phyloP scores from a whole-genome alignment of 2,888 invertebrate genomes.

The Drepanosiphum platanoidis region DNA sequence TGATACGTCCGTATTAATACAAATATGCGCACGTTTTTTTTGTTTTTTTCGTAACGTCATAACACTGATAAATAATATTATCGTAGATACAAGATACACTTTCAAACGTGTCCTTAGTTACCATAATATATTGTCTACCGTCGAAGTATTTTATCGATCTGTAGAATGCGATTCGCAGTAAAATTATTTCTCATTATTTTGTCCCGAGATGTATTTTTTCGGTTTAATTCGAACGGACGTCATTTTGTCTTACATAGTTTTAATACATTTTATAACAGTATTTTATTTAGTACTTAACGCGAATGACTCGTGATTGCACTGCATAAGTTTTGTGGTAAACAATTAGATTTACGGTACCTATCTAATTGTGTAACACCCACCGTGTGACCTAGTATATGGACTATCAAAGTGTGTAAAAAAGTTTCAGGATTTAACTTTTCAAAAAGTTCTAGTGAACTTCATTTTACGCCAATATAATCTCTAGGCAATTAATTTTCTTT shows the following conservation, averaged over 20 bases:
- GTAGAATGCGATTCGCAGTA: no score
- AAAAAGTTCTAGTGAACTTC: slow-evolving; percentile 45
- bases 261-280: not conserved
- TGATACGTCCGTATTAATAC: no score
- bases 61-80: no score
- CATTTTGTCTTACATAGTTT: no score
- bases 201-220: not conserved
- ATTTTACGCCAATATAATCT: slow-evolving; percentile 52
- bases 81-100: no score
- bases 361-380: slow-evolving; percentile 44
- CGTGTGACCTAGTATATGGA: slow-evolving; percentile 36
- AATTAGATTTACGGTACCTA: slow-evolving; percentile 33
- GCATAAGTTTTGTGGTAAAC: slow-evolving; percentile 23
- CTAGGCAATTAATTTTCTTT: slow-evolving; percentile 43
- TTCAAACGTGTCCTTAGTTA: no score
- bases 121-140: no score
- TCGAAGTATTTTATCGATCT: no score
- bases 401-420: slow-evolving; percentile 41
- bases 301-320: not conserved
- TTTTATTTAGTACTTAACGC: not conserved
- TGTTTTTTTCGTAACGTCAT: no score
- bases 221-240: not conserved
- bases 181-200: not conserved
- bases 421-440: slow-evolving; percentile 48
- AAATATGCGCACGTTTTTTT: no score